Evolutionary conservation across 2,888 invertebrate genomes (phyloP).

Genomic region (Leptopilina drosophilae): DNA sequence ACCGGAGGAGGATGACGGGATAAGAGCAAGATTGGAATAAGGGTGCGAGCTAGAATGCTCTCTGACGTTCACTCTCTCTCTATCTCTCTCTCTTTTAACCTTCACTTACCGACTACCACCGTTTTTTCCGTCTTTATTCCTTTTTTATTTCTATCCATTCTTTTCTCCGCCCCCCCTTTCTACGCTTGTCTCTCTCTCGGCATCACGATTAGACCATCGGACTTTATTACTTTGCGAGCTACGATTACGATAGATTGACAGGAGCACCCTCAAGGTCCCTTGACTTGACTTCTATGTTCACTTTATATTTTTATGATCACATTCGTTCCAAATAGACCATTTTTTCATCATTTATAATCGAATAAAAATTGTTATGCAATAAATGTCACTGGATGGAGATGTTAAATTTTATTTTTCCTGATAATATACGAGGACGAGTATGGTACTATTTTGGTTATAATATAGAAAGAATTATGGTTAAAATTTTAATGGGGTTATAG

Average conservation of each 20-base stretch:
- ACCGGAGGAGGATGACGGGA: slow-evolving; percentile 65
- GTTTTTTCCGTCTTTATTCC: slow-evolving; percentile 11
- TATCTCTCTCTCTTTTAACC: not conserved
- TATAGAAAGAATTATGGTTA: too few relatives aligned
- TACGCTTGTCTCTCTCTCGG: slow-evolving; percentile 43
- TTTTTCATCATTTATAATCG: not conserved
- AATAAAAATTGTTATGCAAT: not conserved
- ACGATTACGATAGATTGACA: slow-evolving; percentile 60
- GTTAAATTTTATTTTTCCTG: too few relatives aligned
- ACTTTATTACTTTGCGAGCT: slow-evolving; percentile 63
- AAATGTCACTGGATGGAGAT: too few relatives aligned
- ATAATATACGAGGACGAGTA: too few relatives aligned
- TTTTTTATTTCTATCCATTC: slow-evolving; percentile 47
- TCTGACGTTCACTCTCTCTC: slow-evolving; percentile 50
- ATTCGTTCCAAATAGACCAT: not conserved
- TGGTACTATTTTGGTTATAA: too few relatives aligned
- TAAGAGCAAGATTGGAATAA: slow-evolving; percentile 64
- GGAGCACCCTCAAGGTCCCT: slow-evolving; percentile 50
- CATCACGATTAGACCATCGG: slow-evolving; percentile 57
- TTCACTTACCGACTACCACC: slow-evolving; percentile 12
- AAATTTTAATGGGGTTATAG: too few relatives aligned
- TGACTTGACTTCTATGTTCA: slow-evolving; percentile 41
- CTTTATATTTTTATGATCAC: slow-evolving; percentile 24
- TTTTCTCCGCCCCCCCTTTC: slow-evolving; percentile 41
- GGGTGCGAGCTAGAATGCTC: slow-evolving; percentile 50